These are phyloP conservation scores for Drosophila asahinai DNA, from an alignment of 1,140 invertebrate species.

Conservation along the genomic window DNA sequence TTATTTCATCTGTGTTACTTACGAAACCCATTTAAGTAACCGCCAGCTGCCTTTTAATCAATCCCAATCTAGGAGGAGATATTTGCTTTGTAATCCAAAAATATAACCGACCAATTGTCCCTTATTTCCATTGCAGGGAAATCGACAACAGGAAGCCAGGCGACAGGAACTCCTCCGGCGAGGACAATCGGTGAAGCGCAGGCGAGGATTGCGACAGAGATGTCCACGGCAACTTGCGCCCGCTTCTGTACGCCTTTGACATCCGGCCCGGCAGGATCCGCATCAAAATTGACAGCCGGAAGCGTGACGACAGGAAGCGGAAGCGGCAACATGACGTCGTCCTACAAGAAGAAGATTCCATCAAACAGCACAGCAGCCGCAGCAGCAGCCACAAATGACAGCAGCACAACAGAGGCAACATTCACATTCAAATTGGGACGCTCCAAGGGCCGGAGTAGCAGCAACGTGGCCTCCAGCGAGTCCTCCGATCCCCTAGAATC, in stretches of 20 bases:
- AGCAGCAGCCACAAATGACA: constrained; percentile 51
- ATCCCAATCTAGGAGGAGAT: background rate
- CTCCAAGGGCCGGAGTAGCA: constrained; percentile 34
- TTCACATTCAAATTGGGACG: constrained; percentile 78
- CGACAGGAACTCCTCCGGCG: constrained; percentile 22
- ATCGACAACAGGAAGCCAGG: constrained; percentile 23
- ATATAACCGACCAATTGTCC: constrained; percentile 20
- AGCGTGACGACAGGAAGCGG: constrained; percentile 62
- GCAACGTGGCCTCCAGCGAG: constrained; percentile 72
- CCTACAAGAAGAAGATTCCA: constrained; percentile 59
- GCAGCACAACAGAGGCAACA: constrained; percentile 72
- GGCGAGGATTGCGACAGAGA: constrained; percentile 38
- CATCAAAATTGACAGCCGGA: constrained; percentile 68
- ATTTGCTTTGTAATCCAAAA: constrained; percentile 25
- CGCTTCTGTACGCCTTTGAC: constrained; percentile 67
- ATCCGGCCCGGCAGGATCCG: constrained; percentile 51
- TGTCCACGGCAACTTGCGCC: constrained; percentile 75
- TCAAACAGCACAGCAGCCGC: constrained; percentile 61
- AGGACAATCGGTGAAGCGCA: constrained; percentile 16
- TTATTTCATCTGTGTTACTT: background rate
- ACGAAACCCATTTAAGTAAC: background rate
- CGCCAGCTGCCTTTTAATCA: background rate
- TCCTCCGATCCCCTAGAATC: constrained; percentile 83
- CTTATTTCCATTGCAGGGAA: constrained; percentile 31
- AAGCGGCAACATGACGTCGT: constrained; percentile 62